phyloP scores from a whole-genome alignment of 1,140 invertebrate genomes.

The Leucophenga varia region DNA sequence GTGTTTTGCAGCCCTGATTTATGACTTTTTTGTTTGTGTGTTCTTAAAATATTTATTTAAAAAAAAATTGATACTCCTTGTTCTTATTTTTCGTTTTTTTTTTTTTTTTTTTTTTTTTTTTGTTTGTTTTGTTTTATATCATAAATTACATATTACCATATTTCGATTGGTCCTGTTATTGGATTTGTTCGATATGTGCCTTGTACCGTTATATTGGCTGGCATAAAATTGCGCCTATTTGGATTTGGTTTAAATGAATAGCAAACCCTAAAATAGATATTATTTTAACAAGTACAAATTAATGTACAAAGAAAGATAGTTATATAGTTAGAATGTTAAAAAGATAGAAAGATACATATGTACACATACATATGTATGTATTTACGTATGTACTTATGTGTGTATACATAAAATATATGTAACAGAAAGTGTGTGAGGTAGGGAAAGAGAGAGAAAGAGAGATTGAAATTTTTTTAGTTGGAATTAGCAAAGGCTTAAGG shows the following conservation, averaged over 20 bases:
- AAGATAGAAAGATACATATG: background rate
- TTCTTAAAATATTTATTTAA: no score
- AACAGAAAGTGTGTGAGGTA: no score
- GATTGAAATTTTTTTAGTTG: no score
- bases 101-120: background rate
- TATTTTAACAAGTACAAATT: no score
- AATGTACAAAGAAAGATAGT: background rate
- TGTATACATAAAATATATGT: background rate
- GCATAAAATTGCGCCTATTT: conserved; percentile 55
- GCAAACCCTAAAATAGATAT: conserved; percentile 49
- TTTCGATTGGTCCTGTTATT: conserved; percentile 54
- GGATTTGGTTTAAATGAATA: conserved; percentile 56
- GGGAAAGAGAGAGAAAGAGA: no score
- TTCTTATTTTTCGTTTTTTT: background rate
- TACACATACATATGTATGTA: background rate
- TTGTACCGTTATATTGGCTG: conserved; percentile 53
- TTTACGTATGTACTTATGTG: background rate
- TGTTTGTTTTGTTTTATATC: background rate
- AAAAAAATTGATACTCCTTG: no score
- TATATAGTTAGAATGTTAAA: no score
- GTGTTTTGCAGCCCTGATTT: no score
- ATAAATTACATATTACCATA: conserved; percentile 45
- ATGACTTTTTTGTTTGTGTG: no score
- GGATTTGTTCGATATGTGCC: conserved; percentile 53
- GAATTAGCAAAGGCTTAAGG: no score